Evolutionary conservation across 2,888 invertebrate species (phyloP), one percentile per base, ranked within the genome.

Genomic region (Ochropleura leucogaster): DNA sequence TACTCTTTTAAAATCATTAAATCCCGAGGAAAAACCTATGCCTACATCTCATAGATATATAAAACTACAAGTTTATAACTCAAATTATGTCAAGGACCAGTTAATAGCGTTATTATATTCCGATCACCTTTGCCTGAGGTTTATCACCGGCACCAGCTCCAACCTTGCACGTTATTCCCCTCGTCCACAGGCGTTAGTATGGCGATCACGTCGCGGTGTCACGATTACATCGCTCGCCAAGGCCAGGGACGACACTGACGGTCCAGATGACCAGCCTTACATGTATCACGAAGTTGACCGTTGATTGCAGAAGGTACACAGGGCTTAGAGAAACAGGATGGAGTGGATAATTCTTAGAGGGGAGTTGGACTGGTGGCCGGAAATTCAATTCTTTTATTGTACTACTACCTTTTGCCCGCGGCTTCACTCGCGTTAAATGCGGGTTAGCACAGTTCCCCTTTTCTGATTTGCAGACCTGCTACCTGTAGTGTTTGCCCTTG

Each of bases 151-250:
- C 44, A 55, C 72, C 70, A 72, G 72, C 62, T 80, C 46, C 44
- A 80, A 77, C 82, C 83, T 82, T 82, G 64, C 82, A 80, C 83
- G 80, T 80, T 62, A 70, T 70, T 83, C 83, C 82, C 82, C 82
- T 72, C 66, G 30, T 70, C 83, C 82, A 72, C 66, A 16, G 12
- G 57, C 67, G 67, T 82, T 82, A 65, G 82, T 66, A 82, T 82
- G 76, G 60, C 72, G 72, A 62, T 60, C 82, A 82, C 82, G 82
- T 82, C 83, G 77, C 76, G 18, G 40, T 65, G 70, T 46, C 72
- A 80, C 65, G 80, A 82, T 82, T 82, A 82, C 83, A 82, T 82
- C 70, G 83, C 80, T 7, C 60, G 64, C 64, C 80, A 82, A 82
- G 82, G 82, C 80, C 82, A 82, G 77, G 82, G 82, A 76, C 82